Evolutionary conservation across 2,113 vertebrate species (phyloP), one percentile per base, ranked within the genome.

Genomic region (Sinosuthora webbiana): DNA sequence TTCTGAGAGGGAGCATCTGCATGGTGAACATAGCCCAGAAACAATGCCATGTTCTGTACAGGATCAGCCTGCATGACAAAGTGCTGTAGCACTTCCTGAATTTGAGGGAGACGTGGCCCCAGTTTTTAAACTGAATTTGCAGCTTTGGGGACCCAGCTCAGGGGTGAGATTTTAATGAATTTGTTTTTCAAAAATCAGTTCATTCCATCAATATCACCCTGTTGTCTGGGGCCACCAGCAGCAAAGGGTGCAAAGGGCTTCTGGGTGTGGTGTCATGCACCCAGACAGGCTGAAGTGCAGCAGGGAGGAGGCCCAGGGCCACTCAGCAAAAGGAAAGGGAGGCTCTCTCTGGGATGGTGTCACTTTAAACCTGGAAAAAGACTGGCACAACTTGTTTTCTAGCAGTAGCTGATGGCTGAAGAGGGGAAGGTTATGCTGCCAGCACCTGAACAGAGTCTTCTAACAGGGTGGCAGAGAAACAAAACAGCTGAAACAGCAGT

Each of bases 371-470:
- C 49, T 52, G 76, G 67, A 35, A 60, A 24, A 83, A 60, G 28
- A 33, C 56, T n/a, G 42, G 31, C 30, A 73, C n/a, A 7, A 5
- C 35, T 75, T 83, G 6, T 65, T 73, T 74, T 45, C 56, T 35
- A 62, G 60, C 33, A 31, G 42, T 33, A 74, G 25, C 21, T 77
- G 69, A 22, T 44, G 60, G 39, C 71, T 44, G 56, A 80, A 70
- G 69, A 89, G 44, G 37, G 28, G 27, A 53, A 14, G 33, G 14
- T 71, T 37, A 15, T 16, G 37, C 47, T 85, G 56, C 27, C 33
- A 31, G 56, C 35, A 30, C 27, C 42, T 1, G 1, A 52, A 21
- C 0, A 0, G 18, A 17, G 14, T 30, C 30, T 82, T 10, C 57
- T 52, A 8, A 23, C 14, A 30, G 9, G 20, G 14, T 7, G 64